Base-by-base conservation (phyloP, 2,888 invertebrate genomes). In the Poecilobothrus nobilitatus region DNA sequence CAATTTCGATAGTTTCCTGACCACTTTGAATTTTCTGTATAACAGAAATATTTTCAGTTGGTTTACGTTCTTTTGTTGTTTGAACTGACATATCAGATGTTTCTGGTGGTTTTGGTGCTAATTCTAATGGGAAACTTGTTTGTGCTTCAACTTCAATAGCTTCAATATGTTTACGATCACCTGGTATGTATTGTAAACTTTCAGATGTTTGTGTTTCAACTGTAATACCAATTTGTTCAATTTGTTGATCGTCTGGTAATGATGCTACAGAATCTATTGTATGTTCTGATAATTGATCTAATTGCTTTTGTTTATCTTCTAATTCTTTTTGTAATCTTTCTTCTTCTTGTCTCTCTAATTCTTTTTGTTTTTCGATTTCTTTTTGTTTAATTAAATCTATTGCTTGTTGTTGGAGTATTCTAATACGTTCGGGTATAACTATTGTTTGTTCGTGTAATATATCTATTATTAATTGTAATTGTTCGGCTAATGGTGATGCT, bases 1-100 rank as follows among this genome's bases (percentile, higher is more conserved):
- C 87, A 71, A 90, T 89, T 82, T 89, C 87, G 73, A 91, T 89
- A 0, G 88, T 89, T 80, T 90, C 89, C 74, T 87, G 86, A 2
- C 87, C 88, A 71, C 85, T 87, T 68, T 85, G 84, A 69, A 86
- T 79, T 18, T 84, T 87, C 78, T 90, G 89, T 10, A 84, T 85
- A 0, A 91, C 87, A 76, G 86, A 85, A 73, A 91, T 89, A 70
- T 86, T 87, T 80, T 90, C 89, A 37, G 84, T 84, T 62, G 84
- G 84, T 67, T 80, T 78, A 33, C 77, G 75, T 41, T 84, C 83
- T 70, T 80, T 79, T 7, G 75, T 73, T 0, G 79, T 82, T 74
- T 82, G 82, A 68, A 78, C 76, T 1, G 80, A 78, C 8, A 76
- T 76, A 66, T 80, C 80, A 8, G 75, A 72, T 0, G 78, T 79